A percentile compares a stretch with the other conserved stretches of the same genome.
Evolutionary conservation across 2,113 vertebrate species (phyloP).

Genomic region (Argyrosomus japonicus): DNA sequence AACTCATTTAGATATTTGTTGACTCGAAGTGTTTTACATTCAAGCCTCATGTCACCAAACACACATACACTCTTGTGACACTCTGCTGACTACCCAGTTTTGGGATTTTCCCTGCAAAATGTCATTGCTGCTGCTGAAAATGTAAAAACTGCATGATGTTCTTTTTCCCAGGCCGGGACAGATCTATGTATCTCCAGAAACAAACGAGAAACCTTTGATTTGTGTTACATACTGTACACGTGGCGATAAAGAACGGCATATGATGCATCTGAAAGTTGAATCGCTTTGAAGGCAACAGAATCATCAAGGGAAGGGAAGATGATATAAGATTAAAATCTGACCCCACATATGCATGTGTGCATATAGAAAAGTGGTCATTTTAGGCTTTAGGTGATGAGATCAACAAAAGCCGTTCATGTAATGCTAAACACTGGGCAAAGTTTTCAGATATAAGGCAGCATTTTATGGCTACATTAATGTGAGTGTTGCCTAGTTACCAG

Average conservation of each 20-base stretch:
- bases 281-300: background rate
- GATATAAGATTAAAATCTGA: background rate
- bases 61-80: background rate
- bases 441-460: background rate
- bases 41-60: background rate
- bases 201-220: background rate
- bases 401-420: too few species aligned
- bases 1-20: background rate
- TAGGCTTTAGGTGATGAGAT: background rate
- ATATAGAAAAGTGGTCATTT: background rate
- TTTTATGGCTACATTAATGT: background rate
- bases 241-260: background rate
- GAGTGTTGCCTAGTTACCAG: background rate
- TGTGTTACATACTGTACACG: background rate
- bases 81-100: constrained; percentile 4
- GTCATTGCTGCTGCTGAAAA: constrained; percentile 31
- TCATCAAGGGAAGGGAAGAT: background rate
- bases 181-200: background rate
- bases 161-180: constrained; percentile 2
- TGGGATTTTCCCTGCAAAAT: constrained; percentile 62
- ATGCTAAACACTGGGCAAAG: background rate
- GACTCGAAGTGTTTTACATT: background rate
- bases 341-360: background rate
- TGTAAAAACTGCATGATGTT: background rate
- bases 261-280: background rate